Evolutionary conservation across 1,140 invertebrate genomes (phyloP).

Genomic region (Drosophila ficusphila): DNA sequence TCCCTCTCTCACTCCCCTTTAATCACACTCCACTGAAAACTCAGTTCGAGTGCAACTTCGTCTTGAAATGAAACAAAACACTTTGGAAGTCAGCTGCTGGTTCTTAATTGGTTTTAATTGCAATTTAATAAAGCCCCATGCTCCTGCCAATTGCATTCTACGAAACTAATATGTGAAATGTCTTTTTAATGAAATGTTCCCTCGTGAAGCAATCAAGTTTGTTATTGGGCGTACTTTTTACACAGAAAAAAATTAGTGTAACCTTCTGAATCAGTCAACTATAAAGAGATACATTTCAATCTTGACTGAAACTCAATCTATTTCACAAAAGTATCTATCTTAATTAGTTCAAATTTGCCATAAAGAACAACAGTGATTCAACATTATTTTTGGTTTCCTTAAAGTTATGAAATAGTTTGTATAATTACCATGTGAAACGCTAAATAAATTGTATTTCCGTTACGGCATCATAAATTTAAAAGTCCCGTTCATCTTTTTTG

Average conservation of each 20-base stretch:
- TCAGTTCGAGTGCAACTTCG: constrained; percentile 34
- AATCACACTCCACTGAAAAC: neutral
- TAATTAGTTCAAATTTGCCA: no score
- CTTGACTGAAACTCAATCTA: no score
- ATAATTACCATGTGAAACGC: no score
- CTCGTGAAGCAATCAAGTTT: neutral
- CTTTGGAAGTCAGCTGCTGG: constrained; percentile 14
- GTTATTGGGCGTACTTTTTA: neutral
- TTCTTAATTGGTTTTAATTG: constrained; percentile 79
- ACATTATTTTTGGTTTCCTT: no score
- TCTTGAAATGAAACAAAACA: constrained; percentile 13
- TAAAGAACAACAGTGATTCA: no score
- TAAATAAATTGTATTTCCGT: neutral
- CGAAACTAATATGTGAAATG: constrained; percentile 41
- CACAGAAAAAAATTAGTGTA: no score
- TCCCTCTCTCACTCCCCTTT: neutral
- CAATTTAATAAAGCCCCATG: constrained; percentile 58
- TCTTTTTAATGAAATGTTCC: constrained; percentile 49
- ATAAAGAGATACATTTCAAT: no score
- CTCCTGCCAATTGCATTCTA: constrained; percentile 55
- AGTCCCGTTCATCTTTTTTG: constrained; percentile 23
- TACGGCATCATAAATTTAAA: constrained; percentile 40
- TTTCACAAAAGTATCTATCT: no score
- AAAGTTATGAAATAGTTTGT: no score
- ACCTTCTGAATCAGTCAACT: neutral